Base-by-base conservation (phyloP, 2,113 vertebrate species). In the Ahaetulla prasina region DNA sequence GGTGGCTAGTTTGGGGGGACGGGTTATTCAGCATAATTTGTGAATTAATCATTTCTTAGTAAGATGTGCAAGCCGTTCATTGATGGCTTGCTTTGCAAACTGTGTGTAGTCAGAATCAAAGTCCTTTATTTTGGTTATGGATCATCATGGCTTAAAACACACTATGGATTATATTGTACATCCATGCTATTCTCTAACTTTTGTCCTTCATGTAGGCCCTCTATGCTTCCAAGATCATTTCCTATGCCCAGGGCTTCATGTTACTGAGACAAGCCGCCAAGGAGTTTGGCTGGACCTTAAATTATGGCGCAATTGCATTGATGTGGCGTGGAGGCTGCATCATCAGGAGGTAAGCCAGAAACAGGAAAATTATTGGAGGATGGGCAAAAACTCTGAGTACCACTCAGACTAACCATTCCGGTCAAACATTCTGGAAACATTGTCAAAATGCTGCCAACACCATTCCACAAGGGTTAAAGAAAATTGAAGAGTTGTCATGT, bases 291-390 rank as follows among this genome's bases (percentile, higher is more conserved):
- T 99, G 99, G 99, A 97, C 97, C 0, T 98, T 99, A 84, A 99
- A 99, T 97, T 99, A 99, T 0, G 99, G 99, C 0, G 99, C 96
- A 30, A 99, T 99, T 9, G 99, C 99, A 43, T 97, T 99, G 91
- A 99, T 99, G 99, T 99, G 99, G 99, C 96, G 99, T 93, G 99
- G 99, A 57, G 99, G 99, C 96, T 99, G 99, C 97, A 99, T 99
- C 96, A 99, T 99, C 95, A 97, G 99, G 52, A 99, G 99, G 99
- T 99, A 93, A 94, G 94, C 0, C 11, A 74, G 23, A 23, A 43
- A 1, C 22, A 52, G 84, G 60, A 86, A 50, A 50, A 35, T 12
- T 7, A 30, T 35, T 93, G 52, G 45, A 85, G 63, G n/a, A 39
- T 80, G 68, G 2, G 7, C n/a, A 20, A 39, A 80, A 80, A n/a